Conservation (phyloP, 2,888 invertebrate species). For the Himalopsyche kuldschensis region DNA sequence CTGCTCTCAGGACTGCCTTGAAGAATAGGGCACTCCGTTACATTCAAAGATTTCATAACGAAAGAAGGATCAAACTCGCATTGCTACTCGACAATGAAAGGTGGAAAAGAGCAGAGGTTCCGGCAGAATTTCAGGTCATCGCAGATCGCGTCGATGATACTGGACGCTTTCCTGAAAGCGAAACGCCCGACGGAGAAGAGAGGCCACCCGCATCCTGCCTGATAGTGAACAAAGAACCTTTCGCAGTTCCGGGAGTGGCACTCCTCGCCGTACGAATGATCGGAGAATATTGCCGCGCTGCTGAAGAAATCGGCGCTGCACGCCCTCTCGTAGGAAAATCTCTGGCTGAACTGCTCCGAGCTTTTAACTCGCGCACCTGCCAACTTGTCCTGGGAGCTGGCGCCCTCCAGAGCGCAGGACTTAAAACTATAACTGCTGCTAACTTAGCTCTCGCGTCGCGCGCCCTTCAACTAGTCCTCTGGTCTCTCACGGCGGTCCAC, state of each 20-base stretch:
- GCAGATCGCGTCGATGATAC: conserved; percentile 69
- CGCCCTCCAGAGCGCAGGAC: conserved; percentile 90
- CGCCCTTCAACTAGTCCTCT: conserved; percentile 78
- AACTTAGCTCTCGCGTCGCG: conserved; percentile 87
- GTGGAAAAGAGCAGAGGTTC: conserved; percentile 93
- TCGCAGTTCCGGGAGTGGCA: conserved; percentile 78
- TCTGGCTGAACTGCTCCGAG: conserved; percentile 84
- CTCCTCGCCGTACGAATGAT: conserved; percentile 87
- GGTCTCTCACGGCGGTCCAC: conserved; percentile 75
- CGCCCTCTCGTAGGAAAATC: conserved; percentile 71
- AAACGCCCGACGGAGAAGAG: conserved; percentile 46
- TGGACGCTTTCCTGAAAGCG: conserved; percentile 54
- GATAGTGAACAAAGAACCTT: conserved; percentile 70
- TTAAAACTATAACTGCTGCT: conserved; percentile 92
- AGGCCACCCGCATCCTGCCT: conserved; percentile 61
- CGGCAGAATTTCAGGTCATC: conserved; percentile 83
- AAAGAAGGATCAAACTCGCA: conserved; percentile 82
- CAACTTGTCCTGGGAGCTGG: conserved; percentile 96
- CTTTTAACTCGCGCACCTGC: conserved; percentile 86
- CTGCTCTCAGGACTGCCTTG: conserved; percentile 78
- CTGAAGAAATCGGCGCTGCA: conserved; percentile 43
- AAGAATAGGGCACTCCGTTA: conserved; percentile 89
- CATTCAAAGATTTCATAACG: conserved; percentile 87
- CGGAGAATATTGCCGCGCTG: conserved; percentile 81
- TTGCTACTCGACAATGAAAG: conserved; percentile 85